Evolutionary conservation across 2,797 vertebrate genomes (phyloP).

Genomic region (Melanotaenia boesemani): DNA sequence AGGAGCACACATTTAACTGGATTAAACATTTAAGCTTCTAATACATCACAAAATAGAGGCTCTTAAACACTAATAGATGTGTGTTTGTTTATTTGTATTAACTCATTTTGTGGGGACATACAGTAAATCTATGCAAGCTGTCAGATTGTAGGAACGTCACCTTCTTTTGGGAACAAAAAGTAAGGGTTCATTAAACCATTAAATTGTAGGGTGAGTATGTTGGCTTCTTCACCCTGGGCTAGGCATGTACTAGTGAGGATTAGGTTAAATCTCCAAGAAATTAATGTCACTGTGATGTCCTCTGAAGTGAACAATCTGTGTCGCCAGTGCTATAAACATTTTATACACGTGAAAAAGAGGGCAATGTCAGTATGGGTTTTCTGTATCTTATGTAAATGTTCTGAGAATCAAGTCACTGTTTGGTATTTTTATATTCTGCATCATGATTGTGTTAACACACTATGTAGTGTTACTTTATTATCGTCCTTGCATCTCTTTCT

Average conservation of each 20-base stretch:
- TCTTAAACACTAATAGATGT: conserved; percentile 18
- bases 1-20: conserved; percentile 54
- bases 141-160: neutral
- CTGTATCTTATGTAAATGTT: neutral
- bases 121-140: neutral
- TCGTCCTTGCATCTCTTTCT: neutral
- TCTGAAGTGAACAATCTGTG: neutral
- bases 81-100: conserved; percentile 3
- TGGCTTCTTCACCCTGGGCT: neutral
- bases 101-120: neutral
- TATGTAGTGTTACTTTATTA: neutral
- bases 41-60: conserved; percentile 42
- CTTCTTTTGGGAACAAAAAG: neutral
- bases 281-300: neutral
- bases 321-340: neutral
- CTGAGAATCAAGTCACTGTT: neutral
- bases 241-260: neutral
- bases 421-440: neutral
- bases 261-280: neutral
- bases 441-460: neutral
- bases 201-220: neutral
- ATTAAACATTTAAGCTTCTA: conserved; percentile 53
- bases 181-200: neutral
- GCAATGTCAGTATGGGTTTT: neutral
- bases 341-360: neutral